These are phyloP conservation scores for Metopolophium dirhodum DNA, from an alignment of 1,140 invertebrate species.

Conservation along the genomic window DNA sequence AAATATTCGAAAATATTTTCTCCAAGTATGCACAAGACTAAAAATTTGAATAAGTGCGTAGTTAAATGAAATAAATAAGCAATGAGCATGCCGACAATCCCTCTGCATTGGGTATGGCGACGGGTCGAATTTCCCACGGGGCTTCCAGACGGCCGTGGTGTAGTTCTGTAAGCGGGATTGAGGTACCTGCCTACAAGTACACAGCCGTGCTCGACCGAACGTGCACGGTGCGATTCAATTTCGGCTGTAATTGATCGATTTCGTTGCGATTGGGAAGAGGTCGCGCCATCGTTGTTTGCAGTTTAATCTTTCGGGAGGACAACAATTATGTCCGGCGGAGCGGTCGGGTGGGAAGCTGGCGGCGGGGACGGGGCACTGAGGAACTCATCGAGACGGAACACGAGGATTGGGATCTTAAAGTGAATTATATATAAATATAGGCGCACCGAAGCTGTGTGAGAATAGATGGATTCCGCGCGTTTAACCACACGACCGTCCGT, in stretches of 20 bases:
- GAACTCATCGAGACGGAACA: background rate
- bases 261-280: background rate
- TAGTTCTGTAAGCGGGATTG: background rate
- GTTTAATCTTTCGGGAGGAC: conserved; percentile 5
- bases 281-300: background rate
- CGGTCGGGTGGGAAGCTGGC: background rate
- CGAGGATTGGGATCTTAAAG: background rate
- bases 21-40: background rate
- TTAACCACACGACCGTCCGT: background rate
- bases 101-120: background rate
- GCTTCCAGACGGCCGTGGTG: background rate
- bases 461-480: background rate
- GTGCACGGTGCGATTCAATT: background rate
- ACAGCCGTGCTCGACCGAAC: background rate
- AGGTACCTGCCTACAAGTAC: background rate
- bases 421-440: conserved; percentile 1
- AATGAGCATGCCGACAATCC: background rate
- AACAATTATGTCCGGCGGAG: background rate
- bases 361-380: background rate
- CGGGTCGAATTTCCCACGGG: background rate
- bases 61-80: background rate
- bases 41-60: background rate
- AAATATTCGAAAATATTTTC: background rate
- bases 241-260: conserved; percentile 39
- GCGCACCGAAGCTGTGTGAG: background rate